Conservation (phyloP, 37 sponge, comb jelly and placozoan species). For the Haliclona indistincta region DNA sequence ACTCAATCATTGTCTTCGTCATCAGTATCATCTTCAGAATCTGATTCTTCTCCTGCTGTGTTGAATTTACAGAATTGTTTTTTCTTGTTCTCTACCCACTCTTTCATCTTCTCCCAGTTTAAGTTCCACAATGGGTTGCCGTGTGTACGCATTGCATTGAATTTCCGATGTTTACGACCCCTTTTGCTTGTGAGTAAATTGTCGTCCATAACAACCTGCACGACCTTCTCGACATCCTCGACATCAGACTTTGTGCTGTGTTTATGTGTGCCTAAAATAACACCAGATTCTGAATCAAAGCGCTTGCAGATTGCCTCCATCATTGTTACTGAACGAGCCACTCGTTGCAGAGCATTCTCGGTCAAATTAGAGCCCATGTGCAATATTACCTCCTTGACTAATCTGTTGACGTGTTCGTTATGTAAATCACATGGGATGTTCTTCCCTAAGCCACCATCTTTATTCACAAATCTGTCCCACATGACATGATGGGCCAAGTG, state of each 20-base stretch:
- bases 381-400: background rate
- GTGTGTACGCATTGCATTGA: background rate
- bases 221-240: background rate
- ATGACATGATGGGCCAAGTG: constrained; percentile 2
- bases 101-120: background rate
- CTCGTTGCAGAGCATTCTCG: constrained; percentile 6
- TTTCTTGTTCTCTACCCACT: background rate
- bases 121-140: background rate
- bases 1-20: no score
- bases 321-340: constrained; percentile 16
- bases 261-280: background rate
- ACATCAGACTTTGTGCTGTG: constrained; percentile 1
- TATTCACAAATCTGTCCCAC: constrained; percentile 19
- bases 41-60: no score
- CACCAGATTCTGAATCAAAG: no score
- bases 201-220: no score
- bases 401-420: constrained; percentile 19
- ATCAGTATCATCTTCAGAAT: no score
- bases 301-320: no score
- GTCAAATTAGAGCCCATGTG: constrained; percentile 44
- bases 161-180: no score
- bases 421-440: constrained; percentile 39
- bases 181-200: no score
- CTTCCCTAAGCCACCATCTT: constrained; percentile 21
- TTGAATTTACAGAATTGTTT: no score